A percentile compares a stretch with the other conserved stretches of the same genome.
These are phyloP conservation scores for Callospermophilus lateralis DNA, from an alignment of 2,113 vertebrate genomes.

Conservation along the genomic window DNA sequence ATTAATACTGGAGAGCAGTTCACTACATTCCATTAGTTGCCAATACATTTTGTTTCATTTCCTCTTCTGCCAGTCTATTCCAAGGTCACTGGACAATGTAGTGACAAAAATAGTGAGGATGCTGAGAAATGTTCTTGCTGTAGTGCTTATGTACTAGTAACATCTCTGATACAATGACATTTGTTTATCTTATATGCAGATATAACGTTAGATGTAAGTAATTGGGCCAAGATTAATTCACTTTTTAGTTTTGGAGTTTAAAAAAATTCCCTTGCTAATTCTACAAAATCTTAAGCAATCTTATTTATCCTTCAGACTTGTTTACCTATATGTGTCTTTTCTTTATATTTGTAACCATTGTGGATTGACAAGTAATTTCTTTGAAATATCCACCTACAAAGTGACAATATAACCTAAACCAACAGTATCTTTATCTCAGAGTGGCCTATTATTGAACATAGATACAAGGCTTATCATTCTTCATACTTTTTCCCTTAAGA, in stretches of 20 bases:
- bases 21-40: background rate
- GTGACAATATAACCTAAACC: slow-evolving; percentile 16
- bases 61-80: background rate
- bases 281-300: slow-evolving; percentile 4
- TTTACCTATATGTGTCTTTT: slow-evolving; percentile 3
- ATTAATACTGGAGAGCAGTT: background rate
- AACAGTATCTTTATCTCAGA: background rate
- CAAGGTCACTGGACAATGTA: background rate
- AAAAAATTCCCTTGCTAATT: slow-evolving; percentile 2
- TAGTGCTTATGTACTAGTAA: background rate
- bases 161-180: background rate
- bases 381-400: background rate
- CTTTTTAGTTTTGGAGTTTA: background rate
- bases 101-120: background rate
- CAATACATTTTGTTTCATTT: background rate
- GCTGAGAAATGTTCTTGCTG: background rate
- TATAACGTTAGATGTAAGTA: background rate
- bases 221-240: background rate
- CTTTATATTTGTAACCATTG: background rate
- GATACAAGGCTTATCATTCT: background rate
- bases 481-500: slow-evolving; percentile 43
- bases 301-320: background rate
- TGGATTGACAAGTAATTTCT: slow-evolving; percentile 6
- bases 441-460: background rate
- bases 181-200: slow-evolving; percentile 13